Evolutionary conservation across 2,113 vertebrate species (phyloP).

Genomic region (Anas platyrhynchos): DNA sequence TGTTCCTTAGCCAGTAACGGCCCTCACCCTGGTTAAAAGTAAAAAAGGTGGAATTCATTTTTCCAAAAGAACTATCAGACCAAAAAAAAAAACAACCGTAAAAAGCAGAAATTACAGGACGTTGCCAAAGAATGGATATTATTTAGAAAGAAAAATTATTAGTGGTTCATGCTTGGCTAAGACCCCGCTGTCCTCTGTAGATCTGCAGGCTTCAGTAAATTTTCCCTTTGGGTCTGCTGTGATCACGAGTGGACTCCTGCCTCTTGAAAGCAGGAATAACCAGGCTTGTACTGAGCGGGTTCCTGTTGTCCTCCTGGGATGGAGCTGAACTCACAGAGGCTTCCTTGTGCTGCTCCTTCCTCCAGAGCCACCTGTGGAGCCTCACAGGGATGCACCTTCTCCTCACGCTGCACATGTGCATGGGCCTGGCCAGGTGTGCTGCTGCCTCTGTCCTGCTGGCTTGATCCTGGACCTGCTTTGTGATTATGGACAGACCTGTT

Average conservation of each 20-base stretch:
- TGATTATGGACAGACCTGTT: neutral
- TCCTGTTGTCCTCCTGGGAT: neutral
- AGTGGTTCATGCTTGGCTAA: neutral
- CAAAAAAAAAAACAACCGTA: neutral
- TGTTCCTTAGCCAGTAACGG: neutral
- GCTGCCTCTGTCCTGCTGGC: neutral
- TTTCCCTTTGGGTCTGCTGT: neutral
- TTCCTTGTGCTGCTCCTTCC: neutral
- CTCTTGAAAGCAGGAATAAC: neutral
- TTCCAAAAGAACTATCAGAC: neutral
- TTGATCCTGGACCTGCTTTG: neutral
- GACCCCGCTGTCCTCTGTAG: neutral
- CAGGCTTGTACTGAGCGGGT: neutral
- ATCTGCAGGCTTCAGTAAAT: neutral
- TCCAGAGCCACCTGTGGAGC: neutral
- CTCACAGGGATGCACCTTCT: neutral
- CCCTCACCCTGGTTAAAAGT: neutral
- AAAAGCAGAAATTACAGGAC: neutral
- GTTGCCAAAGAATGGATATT: neutral
- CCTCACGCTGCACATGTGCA: neutral
- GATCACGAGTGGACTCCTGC: neutral
- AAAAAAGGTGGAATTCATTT: neutral
- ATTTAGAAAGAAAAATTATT: neutral
- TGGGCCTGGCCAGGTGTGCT: fast-evolving
- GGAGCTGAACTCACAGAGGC: neutral